Base-by-base conservation (phyloP, 37 sponge, comb jelly and placozoan species). In the Geodia barretti region DNA sequence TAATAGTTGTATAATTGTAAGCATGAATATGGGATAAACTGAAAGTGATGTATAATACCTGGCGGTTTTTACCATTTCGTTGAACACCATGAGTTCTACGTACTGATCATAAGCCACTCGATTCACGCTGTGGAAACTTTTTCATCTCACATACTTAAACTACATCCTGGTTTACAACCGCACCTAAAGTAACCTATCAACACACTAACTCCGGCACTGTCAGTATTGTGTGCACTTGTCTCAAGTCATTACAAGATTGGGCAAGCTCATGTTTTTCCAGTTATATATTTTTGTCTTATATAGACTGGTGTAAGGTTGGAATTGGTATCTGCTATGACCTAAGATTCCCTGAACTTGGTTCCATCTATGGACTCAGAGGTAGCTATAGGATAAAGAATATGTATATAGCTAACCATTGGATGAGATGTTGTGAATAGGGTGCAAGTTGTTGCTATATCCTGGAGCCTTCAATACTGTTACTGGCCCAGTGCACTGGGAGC, bases 381-480 rank as follows among this genome's bases (percentile, higher is more conserved):
- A 64, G 5, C 3, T 62, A 32, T 23, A 62, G 41, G 23, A 30
- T 14, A 26, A 8, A 69, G 17, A 65, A 76, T 7, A 58, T 35
- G 0, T 19, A 43, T 58, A 29, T 47, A 59, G 43, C 5, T 29
- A 5, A 11, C 37, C 9, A 67, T 17, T n/a, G 23, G 4, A 11
- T 31, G 25, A 82, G 41, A 63, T 86, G 37, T 25, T 17, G 8
- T 19, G 38, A 37, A 30, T 64, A 87, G 95, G 97, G 20, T 91
- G 90, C 83, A 78, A 88, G 73, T 35, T 98, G 30, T 73, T 98
- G 26, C 39, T 85, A 39, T 98, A 92, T 76, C 96, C 99, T 24
- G 95, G 95, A 63, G 92, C 97, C 30, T 98, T 96, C 83, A 98
- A 98, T 89, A 96, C 92, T 93, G 90, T 87, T 9, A 96, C 99